Percentiles rank a stretch among this genome's conserved stretches.
These are phyloP conservation scores for Phalloptychus januarius DNA, from an alignment of 2,797 vertebrate species.

Conservation along the genomic window DNA sequence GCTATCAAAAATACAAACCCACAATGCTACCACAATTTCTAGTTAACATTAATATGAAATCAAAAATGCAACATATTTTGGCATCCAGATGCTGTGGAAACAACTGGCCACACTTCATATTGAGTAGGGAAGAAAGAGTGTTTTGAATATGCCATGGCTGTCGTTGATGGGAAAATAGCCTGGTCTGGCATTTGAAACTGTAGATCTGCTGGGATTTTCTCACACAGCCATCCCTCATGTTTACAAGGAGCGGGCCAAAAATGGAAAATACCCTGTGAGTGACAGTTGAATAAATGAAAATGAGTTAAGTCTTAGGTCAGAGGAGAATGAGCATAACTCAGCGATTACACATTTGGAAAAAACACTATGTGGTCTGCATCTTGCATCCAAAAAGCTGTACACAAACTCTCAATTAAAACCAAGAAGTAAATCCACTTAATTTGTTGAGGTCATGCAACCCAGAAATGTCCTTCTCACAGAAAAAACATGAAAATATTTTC, in stretches of 20 bases:
- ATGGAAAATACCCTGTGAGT: background rate
- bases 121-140: too few relatives aligned
- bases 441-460: background rate
- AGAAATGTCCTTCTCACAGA: background rate
- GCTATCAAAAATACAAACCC: background rate
- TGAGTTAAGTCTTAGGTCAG: background rate
- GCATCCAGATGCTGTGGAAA: background rate
- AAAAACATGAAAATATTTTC: background rate
- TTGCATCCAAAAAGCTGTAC: background rate
- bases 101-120: too few relatives aligned
- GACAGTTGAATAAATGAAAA: conserved; percentile 1
- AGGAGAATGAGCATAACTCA: background rate
- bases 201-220: background rate
- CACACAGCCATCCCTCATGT: background rate
- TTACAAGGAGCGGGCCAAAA: background rate
- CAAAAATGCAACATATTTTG: background rate
- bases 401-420: background rate
- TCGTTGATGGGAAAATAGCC: background rate
- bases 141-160: too few relatives aligned
- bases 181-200: background rate
- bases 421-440: conserved; percentile 2
- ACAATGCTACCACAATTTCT: background rate
- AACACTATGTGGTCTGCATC: background rate
- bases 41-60: background rate
- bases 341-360: background rate